A percentile compares a stretch with the other conserved stretches of the same genome.
phyloP scores from a whole-genome alignment of 2,113 vertebrate genomes.

The Agelaius tricolor region DNA sequence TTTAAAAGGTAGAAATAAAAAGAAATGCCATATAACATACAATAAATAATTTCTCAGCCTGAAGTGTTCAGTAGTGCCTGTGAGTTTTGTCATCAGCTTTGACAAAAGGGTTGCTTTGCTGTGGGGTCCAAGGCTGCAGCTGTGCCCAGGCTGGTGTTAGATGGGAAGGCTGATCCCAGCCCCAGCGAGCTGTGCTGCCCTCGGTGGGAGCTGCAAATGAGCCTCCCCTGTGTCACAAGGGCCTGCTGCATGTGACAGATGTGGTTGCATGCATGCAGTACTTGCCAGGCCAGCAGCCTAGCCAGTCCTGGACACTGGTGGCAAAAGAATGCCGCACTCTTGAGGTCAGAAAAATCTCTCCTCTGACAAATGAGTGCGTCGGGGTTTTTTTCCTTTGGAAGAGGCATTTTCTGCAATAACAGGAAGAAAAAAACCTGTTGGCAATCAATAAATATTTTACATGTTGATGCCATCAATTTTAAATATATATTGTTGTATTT shows the following conservation, averaged over 20 bases:
- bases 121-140: background rate
- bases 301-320: background rate
- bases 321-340: background rate
- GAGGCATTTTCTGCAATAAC: background rate
- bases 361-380: background rate
- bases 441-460: background rate
- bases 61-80: background rate
- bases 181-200: rapidly evolving
- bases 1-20: background rate
- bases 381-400: background rate
- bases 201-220: background rate
- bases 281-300: background rate
- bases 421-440: background rate
- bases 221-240: background rate
- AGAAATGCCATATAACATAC: background rate
- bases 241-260: background rate
- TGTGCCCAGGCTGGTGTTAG: rapidly evolving
- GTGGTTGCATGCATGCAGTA: rapidly evolving
- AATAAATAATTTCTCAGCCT: background rate
- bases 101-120: background rate
- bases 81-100: background rate
- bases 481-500: background rate
- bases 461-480: background rate
- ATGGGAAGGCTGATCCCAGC: background rate
- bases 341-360: background rate